phyloP scores from a whole-genome alignment of 2,888 invertebrate genomes.

The Salticus scenicus region DNA sequence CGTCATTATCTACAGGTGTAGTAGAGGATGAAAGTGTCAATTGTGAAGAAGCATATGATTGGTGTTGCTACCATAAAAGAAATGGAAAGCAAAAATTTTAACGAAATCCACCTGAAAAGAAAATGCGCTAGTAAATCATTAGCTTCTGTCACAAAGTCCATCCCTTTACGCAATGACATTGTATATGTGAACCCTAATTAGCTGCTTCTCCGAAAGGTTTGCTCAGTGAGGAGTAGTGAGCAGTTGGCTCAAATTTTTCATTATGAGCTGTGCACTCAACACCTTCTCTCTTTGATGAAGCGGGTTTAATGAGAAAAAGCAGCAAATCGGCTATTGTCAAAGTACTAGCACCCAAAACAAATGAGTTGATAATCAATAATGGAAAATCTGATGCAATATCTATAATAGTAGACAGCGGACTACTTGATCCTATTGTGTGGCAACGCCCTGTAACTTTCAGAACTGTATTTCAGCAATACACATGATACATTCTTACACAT shows the following conservation, averaged over 20 bases:
- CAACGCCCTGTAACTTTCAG: background rate
- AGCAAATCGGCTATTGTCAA: background rate
- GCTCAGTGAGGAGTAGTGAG: background rate
- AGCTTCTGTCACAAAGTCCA: background rate
- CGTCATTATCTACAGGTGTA: background rate
- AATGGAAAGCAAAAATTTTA: background rate
- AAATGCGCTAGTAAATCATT: background rate
- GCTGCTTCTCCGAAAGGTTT: background rate
- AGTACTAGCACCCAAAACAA: background rate
- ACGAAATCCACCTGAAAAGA: slow-evolving; percentile 2
- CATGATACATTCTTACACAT: background rate
- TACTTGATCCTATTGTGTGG: slow-evolving; percentile 1
- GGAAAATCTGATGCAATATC: background rate
- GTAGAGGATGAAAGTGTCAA: background rate
- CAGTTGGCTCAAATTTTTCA: background rate
- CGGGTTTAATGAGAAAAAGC: background rate
- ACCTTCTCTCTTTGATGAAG: background rate
- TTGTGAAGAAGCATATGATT: background rate
- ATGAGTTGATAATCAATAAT: background rate
- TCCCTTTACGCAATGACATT: background rate
- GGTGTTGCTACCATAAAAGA: background rate
- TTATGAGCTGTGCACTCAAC: background rate
- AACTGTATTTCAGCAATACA: background rate
- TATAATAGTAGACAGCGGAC: background rate
- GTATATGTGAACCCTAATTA: background rate